A percentile compares a stretch with the other conserved stretches of the same genome.
These are phyloP conservation scores for Catostomus latipinnis DNA, from an alignment of 2,797 vertebrate genomes.

Conservation along the genomic window DNA sequence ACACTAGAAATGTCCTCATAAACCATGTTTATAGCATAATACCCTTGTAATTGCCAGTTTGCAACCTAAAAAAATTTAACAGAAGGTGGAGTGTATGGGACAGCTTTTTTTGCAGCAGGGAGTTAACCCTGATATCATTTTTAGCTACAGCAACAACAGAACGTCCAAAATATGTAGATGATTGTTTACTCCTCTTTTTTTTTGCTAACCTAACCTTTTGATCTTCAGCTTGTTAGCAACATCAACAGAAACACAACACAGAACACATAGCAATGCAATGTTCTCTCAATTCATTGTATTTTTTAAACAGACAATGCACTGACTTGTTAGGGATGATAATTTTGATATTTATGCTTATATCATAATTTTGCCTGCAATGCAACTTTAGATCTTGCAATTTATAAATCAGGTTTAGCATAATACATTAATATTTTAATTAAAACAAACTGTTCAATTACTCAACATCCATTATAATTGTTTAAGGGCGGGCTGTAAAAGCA, in stretches of 20 bases:
- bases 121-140: constrained; percentile 77
- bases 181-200: constrained; percentile 45
- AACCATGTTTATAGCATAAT: too few relatives aligned
- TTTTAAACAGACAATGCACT: too few relatives aligned
- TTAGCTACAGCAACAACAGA: constrained; percentile 72
- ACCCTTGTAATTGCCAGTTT: too few relatives aligned
- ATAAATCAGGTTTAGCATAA: constrained; percentile 50
- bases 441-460: constrained; percentile 63
- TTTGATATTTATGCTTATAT: constrained; percentile 9
- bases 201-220: constrained; percentile 37
- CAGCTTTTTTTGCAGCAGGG: constrained; percentile 71
- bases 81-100: constrained; percentile 63
- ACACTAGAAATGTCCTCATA: too few relatives aligned
- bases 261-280: background rate
- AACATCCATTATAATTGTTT: constrained; percentile 54
- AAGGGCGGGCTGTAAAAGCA: constrained; percentile 49
- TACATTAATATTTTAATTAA: constrained; percentile 55
- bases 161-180: constrained; percentile 65
- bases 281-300: background rate
- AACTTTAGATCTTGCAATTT: constrained; percentile 34
- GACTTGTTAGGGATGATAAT: too few relatives aligned
- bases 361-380: constrained; percentile 5
- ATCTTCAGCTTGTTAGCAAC: constrained; percentile 30
- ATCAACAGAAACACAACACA: constrained; percentile 35
- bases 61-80: background rate